Base-by-base conservation (phyloP, 2,113 vertebrate species). In the Nothocercus julius region DNA sequence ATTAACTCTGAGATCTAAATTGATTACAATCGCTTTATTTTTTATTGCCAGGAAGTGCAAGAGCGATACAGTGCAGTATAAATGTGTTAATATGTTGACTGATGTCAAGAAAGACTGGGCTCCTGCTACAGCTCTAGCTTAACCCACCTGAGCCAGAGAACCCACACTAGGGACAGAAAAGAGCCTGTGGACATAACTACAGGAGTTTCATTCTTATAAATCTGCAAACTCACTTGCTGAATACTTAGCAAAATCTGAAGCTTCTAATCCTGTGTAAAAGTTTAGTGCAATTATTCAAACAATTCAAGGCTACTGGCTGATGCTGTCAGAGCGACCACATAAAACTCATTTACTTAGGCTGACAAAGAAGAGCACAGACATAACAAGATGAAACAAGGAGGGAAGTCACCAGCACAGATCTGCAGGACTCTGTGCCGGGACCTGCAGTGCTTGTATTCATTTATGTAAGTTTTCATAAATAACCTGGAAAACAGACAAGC, bases 251-350 rank as follows among this genome's bases (percentile, higher is more conserved):
- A 93, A 94, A 56, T 78, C 80, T 88, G 88, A 93, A 78, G 64
- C 64, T 86, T 61, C 38, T 90, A 96, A 95, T 94, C 90, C 92
- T 34, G 12, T 77, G 91, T 56, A 93, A 97, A 95, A 94, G 83
- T 83, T 81, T 88, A 95, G 86, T 53, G 77, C 73, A 92, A 95
- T 82, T 95, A 90, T 74, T 84, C 51, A 42, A 88, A 90, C 77
- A 78, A 94, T 73, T 86, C 77, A 72, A 72, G 77, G 61, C 56
- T 88, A 58, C 9, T 15, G 25, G 28, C 54, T 32, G 28, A 17
- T 30, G 54, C 28, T 32, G 30, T 58, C 54, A 58, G 54, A 58
- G 28, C 28, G 6, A 63, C n/a, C 56, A 78, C n/a, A 18, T 76
- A 94, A 89, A 67, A 86, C 58, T 82, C 58, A 79, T 85, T 87